Evolutionary conservation across 2,113 vertebrate species (phyloP), one percentile per base, ranked within the genome.

Genomic region (Gopherus flavomarginatus): DNA sequence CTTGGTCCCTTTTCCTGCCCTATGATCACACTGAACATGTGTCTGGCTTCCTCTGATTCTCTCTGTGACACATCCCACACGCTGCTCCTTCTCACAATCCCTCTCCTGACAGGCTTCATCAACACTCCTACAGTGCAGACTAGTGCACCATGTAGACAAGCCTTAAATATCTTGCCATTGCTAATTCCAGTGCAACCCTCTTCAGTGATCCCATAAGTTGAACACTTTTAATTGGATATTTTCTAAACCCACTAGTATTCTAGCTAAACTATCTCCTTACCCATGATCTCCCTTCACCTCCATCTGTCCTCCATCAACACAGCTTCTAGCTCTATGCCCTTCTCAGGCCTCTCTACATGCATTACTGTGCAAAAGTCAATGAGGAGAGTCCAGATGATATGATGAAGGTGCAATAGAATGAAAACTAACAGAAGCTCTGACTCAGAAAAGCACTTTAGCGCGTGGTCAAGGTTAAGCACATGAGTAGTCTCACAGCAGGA

Each of bases 221-320:
- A 62, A 31, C 11, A 62, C 29, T 16, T 62, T 31, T 93, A 90
- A 83, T 59, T 11, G 38, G n/a, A 80, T 90, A 90, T 81, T 95
- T 94, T 38, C 42, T 80, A 92, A 83, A 4, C 44, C 9, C 27
- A 47, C 8, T 83, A 84, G 78, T 92, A 94, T 92, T 87, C 87
- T 93, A 88, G 90, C 80, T 92, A 93, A 95, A 86, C 52, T 89
- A 69, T 11, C 24, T 69, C 6, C 12, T 93, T 96, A 85, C 10
- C 69, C 80, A 83, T 62, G 29, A 93, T 90, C 92, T 29, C 38
- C 90, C 85, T 90, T 54, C 44, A 90, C 42, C 29, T 90, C 35
- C 1, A 69, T 94, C 84, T 86, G 35, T 86, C 29, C 87, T 86
- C 29, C 53, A 94, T 38, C 9, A 92, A 69, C 4, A 59, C 11